Evolutionary conservation across 1,140 invertebrate genomes (phyloP).

Genomic region (Aplysia californica): DNA sequence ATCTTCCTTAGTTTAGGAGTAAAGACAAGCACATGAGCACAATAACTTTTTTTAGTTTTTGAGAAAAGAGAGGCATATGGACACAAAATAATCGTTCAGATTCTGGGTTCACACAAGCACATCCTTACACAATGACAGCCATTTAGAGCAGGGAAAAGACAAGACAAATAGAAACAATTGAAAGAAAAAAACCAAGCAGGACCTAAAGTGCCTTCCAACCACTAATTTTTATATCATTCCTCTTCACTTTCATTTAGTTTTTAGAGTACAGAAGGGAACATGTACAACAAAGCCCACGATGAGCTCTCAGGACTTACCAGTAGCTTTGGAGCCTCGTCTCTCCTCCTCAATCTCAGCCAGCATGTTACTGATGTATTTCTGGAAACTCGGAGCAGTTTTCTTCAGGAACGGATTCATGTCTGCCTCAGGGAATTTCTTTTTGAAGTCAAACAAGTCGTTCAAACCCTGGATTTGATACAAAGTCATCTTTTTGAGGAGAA

Average conservation of each 20-base stretch:
- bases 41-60: no score
- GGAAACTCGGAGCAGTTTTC: conserved; percentile 90
- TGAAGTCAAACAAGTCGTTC: conserved; percentile 88
- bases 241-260: neutral
- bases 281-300: neutral
- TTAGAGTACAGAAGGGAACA: neutral
- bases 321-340: conserved; percentile 41
- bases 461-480: conserved; percentile 74
- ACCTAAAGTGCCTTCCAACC: neutral
- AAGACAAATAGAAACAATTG: neutral
- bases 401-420: conserved; percentile 91
- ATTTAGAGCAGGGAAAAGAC: neutral
- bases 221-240: neutral
- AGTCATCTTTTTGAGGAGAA: neutral
- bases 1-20: no score
- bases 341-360: conserved; percentile 81
- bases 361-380: conserved; percentile 90
- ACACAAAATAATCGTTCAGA: no score
- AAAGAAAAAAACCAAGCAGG: neutral
- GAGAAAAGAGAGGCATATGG: no score
- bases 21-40: no score
- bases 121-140: no score
- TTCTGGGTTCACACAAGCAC: no score
- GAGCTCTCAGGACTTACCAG: conserved; percentile 2
- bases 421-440: conserved; percentile 89